Percentiles rank a stretch among this genome's conserved stretches.
Evolutionary conservation across 2,888 invertebrate species (phyloP).

Genomic region (Enoplolaimus lenunculus): DNA sequence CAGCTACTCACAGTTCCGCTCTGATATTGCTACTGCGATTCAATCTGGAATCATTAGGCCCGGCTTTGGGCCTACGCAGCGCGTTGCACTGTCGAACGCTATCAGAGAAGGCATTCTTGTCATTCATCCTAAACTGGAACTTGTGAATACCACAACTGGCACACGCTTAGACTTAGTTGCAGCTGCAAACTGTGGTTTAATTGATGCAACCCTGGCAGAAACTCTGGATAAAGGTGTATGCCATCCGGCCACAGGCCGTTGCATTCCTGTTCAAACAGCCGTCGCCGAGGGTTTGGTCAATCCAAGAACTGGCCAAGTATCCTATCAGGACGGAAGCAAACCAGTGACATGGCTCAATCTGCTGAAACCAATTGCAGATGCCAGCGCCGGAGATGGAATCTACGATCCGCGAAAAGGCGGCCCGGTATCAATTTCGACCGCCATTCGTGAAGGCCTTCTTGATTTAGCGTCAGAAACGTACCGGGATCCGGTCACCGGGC

Average conservation of each 20-base stretch:
- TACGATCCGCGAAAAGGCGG: slow-evolving; percentile 22
- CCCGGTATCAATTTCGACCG: slow-evolving; percentile 42
- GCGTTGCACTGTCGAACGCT: slow-evolving; percentile 66
- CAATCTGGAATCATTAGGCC: slow-evolving; percentile 57
- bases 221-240: slow-evolving; percentile 18
- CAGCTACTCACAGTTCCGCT: slow-evolving; percentile 19
- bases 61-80: slow-evolving; percentile 52
- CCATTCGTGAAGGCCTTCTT: slow-evolving; percentile 60
- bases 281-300: slow-evolving; percentile 69
- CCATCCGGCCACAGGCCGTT: slow-evolving; percentile 19
- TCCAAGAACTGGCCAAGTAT: slow-evolving; percentile 62
- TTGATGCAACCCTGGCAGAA: slow-evolving; percentile 21
- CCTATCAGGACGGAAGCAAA: slow-evolving; percentile 60
- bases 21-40: slow-evolving; percentile 48
- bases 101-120: slow-evolving; percentile 57
- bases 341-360: slow-evolving; percentile 33
- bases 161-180: background rate
- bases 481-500: slow-evolving; percentile 57
- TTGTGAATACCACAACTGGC: slow-evolving; percentile 7
- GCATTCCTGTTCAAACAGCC: slow-evolving; percentile 41
- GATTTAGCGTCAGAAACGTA: slow-evolving; percentile 62
- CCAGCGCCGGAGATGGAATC: slow-evolving; percentile 16
- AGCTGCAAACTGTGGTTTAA: slow-evolving; percentile 20
- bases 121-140: slow-evolving; percentile 43
- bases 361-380: slow-evolving; percentile 20